Conservation (phyloP, 2,888 invertebrate species). For the Calliopum simillimum region DNA sequence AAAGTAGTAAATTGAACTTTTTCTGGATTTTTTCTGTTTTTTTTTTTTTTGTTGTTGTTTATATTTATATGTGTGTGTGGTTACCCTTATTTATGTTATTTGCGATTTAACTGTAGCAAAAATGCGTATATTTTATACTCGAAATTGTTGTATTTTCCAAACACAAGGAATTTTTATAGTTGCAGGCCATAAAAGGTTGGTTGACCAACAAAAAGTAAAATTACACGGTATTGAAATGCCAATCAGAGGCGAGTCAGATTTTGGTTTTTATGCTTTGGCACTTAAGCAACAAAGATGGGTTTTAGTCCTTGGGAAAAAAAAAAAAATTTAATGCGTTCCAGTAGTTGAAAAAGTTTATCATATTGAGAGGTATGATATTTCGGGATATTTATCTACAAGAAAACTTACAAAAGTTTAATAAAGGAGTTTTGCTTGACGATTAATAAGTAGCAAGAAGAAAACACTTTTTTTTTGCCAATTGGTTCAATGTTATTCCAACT, state of each 20-base stretch:
- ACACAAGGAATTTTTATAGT: neutral
- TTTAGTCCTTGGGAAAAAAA: neutral
- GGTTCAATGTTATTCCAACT: too few species aligned
- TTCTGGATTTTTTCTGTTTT: slow-evolving; percentile 39
- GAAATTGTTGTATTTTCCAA: neutral
- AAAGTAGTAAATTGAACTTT: slow-evolving; percentile 64
- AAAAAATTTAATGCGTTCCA: too few species aligned
- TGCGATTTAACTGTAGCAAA: slow-evolving; percentile 13
- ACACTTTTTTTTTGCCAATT: too few species aligned
- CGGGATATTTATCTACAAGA: too few species aligned
- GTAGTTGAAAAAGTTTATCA: too few species aligned
- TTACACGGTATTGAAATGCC: neutral
- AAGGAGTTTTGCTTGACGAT: too few species aligned
- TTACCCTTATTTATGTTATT: slow-evolving; percentile 27
- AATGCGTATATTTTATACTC: slow-evolving; percentile 19
- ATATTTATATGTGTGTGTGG: neutral
- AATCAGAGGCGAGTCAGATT: slow-evolving; percentile 10
- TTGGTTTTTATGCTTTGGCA: neutral
- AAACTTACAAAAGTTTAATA: too few species aligned
- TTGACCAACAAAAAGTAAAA: neutral
- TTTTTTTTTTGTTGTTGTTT: slow-evolving; percentile 41
- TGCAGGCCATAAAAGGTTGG: neutral
- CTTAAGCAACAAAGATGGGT: neutral
- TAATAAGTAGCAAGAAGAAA: too few species aligned
- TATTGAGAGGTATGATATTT: too few species aligned